These are phyloP conservation scores for Epinephelus lanceolatus DNA, from an alignment of 2,113 vertebrate species.

Conservation along the genomic window DNA sequence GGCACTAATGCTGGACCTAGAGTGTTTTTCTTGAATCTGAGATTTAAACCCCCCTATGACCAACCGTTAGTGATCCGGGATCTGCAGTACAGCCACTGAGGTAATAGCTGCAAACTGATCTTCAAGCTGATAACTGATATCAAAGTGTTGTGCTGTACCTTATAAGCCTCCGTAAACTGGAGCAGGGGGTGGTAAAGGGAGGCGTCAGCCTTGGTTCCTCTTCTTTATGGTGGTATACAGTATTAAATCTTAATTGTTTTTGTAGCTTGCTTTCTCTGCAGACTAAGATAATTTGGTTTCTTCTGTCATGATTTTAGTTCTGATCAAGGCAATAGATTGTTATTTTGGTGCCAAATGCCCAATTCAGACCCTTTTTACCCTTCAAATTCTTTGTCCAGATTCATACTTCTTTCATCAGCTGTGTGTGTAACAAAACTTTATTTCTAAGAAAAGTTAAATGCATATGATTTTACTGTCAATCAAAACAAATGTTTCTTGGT, in stretches of 20 bases:
- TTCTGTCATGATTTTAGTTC: background rate
- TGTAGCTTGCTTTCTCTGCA: background rate
- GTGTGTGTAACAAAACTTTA: background rate
- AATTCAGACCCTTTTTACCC: background rate
- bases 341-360: no score
- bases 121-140: conserved; percentile 7
- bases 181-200: background rate
- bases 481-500: background rate
- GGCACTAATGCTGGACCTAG: background rate
- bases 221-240: background rate
- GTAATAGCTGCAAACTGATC: conserved; percentile 25
- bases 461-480: background rate
- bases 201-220: no score
- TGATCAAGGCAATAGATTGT: background rate
- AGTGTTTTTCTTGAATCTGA: background rate
- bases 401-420: background rate
- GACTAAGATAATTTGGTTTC: background rate
- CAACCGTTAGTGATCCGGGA: background rate
- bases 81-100: conserved; percentile 1
- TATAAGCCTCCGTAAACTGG: background rate
- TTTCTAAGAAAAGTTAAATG: background rate
- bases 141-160: background rate
- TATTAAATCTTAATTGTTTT: background rate
- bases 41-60: background rate
- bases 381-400: background rate